phyloP scores from a whole-genome alignment of 2,113 vertebrate species.

The Phalacrocorax carbo region DNA sequence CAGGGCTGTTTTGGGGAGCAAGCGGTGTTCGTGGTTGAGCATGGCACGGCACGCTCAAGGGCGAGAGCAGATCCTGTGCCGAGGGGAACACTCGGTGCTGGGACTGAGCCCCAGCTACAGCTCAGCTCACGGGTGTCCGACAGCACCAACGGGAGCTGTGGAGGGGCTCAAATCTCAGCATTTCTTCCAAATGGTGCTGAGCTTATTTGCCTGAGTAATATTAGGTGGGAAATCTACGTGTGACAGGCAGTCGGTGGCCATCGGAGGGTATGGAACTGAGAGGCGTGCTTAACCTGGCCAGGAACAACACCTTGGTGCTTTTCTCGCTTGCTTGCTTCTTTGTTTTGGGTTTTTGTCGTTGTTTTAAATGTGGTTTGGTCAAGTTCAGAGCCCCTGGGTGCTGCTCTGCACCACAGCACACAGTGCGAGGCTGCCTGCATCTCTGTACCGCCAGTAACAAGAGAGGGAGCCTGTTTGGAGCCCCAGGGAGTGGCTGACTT shows the following conservation, averaged over 20 bases:
- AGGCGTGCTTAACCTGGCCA: neutral
- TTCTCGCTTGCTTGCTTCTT: neutral
- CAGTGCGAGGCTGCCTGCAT: neutral
- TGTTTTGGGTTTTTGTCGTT: neutral
- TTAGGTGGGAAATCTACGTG: neutral
- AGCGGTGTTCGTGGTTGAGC: neutral
- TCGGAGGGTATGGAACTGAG: neutral
- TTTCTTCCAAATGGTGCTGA: neutral
- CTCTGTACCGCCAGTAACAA: neutral
- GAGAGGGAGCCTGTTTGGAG: neutral
- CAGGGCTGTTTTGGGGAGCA: neutral
- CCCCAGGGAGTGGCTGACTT: accelerated
- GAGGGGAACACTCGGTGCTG: accelerated
- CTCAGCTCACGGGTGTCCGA: neutral
- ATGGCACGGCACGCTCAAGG: accelerated
- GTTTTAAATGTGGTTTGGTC: neutral
- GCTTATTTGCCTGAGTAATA: neutral
- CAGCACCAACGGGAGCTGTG: neutral
- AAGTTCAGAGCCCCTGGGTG: neutral
- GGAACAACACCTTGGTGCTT: neutral
- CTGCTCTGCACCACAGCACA: neutral
- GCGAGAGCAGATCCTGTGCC: neutral
- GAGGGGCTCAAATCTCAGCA: neutral
- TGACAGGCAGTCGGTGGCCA: neutral
- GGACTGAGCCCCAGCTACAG: neutral